These are phyloP conservation scores for Spheniscus humboldti DNA, from an alignment of 2,797 vertebrate genomes.

Conservation along the genomic window DNA sequence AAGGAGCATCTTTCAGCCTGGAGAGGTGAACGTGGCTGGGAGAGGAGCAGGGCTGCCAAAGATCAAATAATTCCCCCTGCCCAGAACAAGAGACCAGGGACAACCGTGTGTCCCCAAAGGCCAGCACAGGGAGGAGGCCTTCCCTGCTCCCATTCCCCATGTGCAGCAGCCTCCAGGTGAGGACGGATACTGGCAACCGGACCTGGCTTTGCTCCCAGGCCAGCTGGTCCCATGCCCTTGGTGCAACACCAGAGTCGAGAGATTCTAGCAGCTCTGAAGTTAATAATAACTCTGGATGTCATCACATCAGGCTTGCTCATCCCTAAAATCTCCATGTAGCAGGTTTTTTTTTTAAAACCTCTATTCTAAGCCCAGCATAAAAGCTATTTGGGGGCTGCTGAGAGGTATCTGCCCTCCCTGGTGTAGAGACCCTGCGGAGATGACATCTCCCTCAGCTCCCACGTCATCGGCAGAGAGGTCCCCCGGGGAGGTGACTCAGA, in stretches of 20 bases:
- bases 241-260: background rate
- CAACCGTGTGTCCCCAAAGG: background rate
- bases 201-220: background rate
- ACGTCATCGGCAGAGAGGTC: background rate
- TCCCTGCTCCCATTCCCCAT: background rate
- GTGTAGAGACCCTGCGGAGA: fast-evolving
- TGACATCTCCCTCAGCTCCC: background rate
- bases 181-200: fast-evolving
- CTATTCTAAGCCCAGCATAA: background rate
- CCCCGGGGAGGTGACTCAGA: background rate
- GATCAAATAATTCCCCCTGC: background rate
- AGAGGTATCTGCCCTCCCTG: background rate
- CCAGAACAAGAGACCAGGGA: background rate
- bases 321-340: background rate
- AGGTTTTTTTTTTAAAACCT: background rate
- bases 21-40: background rate
- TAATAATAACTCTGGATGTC: background rate
- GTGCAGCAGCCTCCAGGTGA: background rate
- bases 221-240: background rate
- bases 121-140: background rate
- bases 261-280: background rate
- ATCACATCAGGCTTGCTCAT: background rate
- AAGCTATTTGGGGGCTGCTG: background rate
- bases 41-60: background rate
- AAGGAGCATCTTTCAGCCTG: background rate